A percentile compares a stretch with the other conserved stretches of the same genome.
phyloP scores from a whole-genome alignment of 2,113 vertebrate genomes.

The Takifugu flavidus region DNA sequence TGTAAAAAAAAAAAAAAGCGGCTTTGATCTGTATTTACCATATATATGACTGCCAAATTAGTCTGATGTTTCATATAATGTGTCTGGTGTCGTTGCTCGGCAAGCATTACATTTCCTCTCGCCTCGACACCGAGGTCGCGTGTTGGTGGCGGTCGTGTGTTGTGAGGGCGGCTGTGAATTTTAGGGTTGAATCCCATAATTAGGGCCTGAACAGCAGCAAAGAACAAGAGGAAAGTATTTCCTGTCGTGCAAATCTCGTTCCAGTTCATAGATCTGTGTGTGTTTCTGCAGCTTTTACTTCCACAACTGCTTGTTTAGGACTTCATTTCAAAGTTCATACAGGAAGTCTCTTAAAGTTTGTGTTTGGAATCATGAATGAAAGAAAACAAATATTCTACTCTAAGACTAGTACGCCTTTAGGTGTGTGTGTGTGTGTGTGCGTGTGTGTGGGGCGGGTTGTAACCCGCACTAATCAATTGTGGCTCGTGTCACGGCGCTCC shows the following conservation, averaged over 20 bases:
- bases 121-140: not conserved
- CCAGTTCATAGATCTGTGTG: constrained; percentile 18
- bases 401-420: too few relatives aligned
- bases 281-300: not conserved
- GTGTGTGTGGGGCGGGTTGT: constrained; percentile 20
- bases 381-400: too few relatives aligned
- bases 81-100: constrained; percentile 36
- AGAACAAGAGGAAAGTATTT: constrained; percentile 22
- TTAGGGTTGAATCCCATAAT: constrained; percentile 80
- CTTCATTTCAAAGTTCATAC: too few relatives aligned
- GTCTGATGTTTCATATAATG: constrained; percentile 34
- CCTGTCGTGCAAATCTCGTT: constrained; percentile 36
- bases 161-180: constrained; percentile 44
- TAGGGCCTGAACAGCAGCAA: constrained; percentile 65
- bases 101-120: not conserved
- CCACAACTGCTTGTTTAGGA: not conserved
- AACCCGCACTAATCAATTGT: constrained; percentile 59
- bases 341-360: too few relatives aligned
- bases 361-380: too few relatives aligned
- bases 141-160: not conserved
- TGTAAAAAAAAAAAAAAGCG: constrained; percentile 17
- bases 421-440: not conserved
- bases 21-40: constrained; percentile 44
- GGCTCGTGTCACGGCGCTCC: constrained; percentile 47
- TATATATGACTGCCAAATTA: constrained; percentile 16